Conservation (phyloP, 2,113 vertebrate species). For the Labeo catla region DNA sequence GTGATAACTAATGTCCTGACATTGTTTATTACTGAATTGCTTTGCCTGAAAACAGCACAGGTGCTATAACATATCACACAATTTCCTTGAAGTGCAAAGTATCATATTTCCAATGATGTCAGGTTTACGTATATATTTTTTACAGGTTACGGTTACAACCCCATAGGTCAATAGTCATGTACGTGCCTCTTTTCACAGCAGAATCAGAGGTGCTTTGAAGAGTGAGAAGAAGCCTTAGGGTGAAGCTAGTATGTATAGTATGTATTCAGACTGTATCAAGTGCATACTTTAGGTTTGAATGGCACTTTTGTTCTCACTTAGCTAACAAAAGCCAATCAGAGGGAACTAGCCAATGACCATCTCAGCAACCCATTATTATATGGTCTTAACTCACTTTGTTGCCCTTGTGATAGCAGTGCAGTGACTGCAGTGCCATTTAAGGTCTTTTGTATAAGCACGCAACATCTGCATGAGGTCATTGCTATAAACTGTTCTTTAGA, state of each 20-base stretch:
- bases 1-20: neutral
- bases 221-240: neutral
- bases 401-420: conserved; percentile 2
- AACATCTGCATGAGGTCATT: neutral
- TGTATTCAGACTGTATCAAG: neutral
- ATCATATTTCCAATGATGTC: neutral
- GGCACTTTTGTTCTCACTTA: neutral
- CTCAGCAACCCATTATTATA: neutral
- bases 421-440: neutral
- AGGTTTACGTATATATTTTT: neutral
- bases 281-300: neutral
- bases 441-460: neutral
- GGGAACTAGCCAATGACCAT: neutral
- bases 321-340: conserved; percentile 6
- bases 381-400: neutral
- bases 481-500: conserved; percentile 8
- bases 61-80: neutral
- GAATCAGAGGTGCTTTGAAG: conserved; percentile 12
- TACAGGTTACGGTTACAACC: neutral
- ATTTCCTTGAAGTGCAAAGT: neutral
- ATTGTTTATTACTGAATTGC: neutral
- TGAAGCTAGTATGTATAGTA: neutral
- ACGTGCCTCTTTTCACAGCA: conserved; percentile 39
- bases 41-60: neutral
- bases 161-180: conserved; percentile 26